These are phyloP conservation scores for Philopotamus ludificatus DNA, from an alignment of 1,140 invertebrate species.

Conservation along the genomic window DNA sequence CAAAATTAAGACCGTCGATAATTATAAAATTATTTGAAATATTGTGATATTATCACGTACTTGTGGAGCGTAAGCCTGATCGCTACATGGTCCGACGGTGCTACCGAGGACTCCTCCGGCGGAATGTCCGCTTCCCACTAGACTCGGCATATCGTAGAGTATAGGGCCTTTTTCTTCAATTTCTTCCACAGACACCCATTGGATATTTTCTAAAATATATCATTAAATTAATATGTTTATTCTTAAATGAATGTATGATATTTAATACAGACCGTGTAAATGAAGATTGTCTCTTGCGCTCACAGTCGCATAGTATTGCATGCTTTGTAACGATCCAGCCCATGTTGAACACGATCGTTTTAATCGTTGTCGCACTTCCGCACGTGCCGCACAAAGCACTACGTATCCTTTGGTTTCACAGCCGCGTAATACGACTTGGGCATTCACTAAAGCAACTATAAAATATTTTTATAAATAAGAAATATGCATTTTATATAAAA, in stretches of 20 bases:
- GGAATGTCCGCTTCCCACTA: conserved; percentile 91
- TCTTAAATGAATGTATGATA: not conserved
- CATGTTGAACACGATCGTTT: conserved; percentile 95
- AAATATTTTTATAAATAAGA: conserved; percentile 7
- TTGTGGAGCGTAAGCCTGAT: conserved; percentile 48
- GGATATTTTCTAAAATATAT: conserved; percentile 76
- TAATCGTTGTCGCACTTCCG: conserved; percentile 86
- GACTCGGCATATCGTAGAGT: conserved; percentile 80
- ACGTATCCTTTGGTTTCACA: conserved; percentile 96
- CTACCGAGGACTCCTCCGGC: conserved; percentile 94
- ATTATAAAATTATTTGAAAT: not conserved
- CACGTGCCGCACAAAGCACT: conserved; percentile 92
- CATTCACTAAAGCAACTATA: conserved; percentile 90
- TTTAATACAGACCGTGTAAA: conserved; percentile 49
- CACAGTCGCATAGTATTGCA: conserved; percentile 99
- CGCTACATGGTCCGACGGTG: conserved; percentile 75
- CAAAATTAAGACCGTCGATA: conserved; percentile 42
- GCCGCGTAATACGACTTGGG: conserved; percentile 93
- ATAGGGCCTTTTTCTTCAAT: conserved; percentile 79
- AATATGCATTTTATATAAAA: not conserved
- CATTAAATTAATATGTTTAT: no score
- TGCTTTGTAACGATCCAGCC: conserved; percentile 92
- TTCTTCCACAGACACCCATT: conserved; percentile 93
- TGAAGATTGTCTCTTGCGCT: conserved; percentile 79
- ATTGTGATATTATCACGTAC: no score